Evolutionary conservation across 2,888 invertebrate genomes (phyloP), one percentile per base, ranked within the genome.

Genomic region (Clunio marinus): DNA sequence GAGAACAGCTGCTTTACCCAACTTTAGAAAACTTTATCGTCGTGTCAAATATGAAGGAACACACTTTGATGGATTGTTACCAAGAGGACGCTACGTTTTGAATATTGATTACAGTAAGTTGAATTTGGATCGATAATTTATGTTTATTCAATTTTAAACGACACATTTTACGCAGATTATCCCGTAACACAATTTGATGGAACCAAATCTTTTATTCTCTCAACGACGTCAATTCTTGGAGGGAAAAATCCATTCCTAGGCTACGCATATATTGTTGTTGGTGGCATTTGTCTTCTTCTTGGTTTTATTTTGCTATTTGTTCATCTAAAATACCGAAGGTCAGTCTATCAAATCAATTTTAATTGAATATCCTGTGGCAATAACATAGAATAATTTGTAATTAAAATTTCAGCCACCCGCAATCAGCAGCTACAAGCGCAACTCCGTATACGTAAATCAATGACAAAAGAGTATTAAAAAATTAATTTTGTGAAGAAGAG

Each of bases 231-330:
- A 0, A 85, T 98, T 73, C 83, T 98, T 55, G 99, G 99, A 60
- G 98, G 98, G 32, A 97, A 97, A 81, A 99, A 99, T 80, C 93
- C 94, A 2, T 99, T 99, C 81, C 83, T 99, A 25, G 98, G 99
- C 20, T 93, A 97, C 71, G 96, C 98, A 1, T 99, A 99, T 78
- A 93, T 99, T 72, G 94, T 96, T 20, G 97, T 98, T 2, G 98
- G 99, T 25, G 91, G 90, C 71, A 84, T 98, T 68, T 98, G 98
- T 76, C 84, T 99, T 68, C 79, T 97, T 15, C 83, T 98, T 4
- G 98, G 97, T 68, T 86, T 96, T 70, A 87, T 92, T 8, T 86
- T 99, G 74, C 85, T 98, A 46, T 87, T 99, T 74, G 94, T 99
- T 75, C 98, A 99, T 77, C 88, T 96, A 73, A 91, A 95, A 80